Percentiles rank a stretch among this genome's conserved stretches.
Conservation (phyloP, 1,140 invertebrate genomes). For the Philotrypesis tridentata region DNA sequence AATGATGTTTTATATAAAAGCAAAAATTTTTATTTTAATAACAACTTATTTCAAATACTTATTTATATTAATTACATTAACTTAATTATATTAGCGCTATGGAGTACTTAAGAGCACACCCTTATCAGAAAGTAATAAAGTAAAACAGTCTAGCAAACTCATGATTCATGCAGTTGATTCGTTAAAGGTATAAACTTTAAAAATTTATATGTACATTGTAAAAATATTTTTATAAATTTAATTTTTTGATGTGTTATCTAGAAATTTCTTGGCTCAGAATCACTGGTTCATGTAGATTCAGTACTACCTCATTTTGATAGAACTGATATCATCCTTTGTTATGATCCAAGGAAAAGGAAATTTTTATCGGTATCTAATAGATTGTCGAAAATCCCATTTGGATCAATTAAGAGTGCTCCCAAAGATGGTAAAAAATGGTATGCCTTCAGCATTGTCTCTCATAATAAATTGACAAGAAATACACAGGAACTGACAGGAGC, state of each 20-base stretch:
- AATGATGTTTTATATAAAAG: neutral
- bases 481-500: neutral
- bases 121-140: neutral
- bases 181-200: neutral
- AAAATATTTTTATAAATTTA: neutral
- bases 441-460: neutral
- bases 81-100: neutral
- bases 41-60: neutral
- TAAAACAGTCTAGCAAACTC: neutral
- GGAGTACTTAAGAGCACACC: neutral
- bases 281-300: neutral
- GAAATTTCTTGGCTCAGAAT: neutral
- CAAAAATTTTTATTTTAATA: neutral
- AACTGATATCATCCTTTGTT: conserved; percentile 8
- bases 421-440: conserved; percentile 35
- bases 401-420: conserved; percentile 17
- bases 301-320: neutral
- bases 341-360: neutral
- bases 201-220: neutral
- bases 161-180: neutral
- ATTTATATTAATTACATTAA: no score
- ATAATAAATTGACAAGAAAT: conserved; percentile 19
- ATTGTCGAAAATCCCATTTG: neutral
- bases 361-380: neutral
- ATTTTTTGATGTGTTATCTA: neutral